Conservation (phyloP, 2,888 invertebrate genomes). For the Oligia latruncula region DNA sequence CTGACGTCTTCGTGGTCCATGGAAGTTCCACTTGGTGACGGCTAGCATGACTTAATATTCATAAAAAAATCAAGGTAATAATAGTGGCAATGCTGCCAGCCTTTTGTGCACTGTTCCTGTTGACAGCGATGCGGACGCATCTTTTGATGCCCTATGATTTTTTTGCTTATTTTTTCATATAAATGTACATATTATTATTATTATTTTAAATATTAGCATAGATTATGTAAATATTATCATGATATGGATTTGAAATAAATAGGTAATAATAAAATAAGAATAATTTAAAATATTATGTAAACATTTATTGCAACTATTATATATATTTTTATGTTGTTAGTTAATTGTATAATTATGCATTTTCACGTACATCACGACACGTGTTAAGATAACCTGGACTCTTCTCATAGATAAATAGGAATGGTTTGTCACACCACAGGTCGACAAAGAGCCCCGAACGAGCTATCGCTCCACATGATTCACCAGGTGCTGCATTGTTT, state of each 20-base stretch:
- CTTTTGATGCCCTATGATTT: too few relatives aligned
- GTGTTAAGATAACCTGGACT: background rate
- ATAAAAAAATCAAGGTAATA: background rate
- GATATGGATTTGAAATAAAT: too few relatives aligned
- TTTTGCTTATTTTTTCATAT: too few relatives aligned
- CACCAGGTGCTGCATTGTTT: background rate
- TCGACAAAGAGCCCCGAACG: background rate
- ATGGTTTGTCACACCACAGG: constrained; percentile 9
- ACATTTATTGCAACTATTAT: background rate
- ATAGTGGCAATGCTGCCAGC: too few relatives aligned
- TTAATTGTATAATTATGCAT: background rate
- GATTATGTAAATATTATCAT: too few relatives aligned
- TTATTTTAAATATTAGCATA: too few relatives aligned
- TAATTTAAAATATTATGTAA: background rate
- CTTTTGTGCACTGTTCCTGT: too few relatives aligned
- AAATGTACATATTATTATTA: too few relatives aligned
- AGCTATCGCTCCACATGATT: constrained; percentile 12
- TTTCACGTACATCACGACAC: background rate
- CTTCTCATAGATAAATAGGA: constrained; percentile 25
- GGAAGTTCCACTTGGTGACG: background rate
- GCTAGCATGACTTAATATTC: background rate
- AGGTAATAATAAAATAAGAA: background rate
- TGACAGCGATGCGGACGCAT: too few relatives aligned
- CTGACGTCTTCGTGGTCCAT: background rate
- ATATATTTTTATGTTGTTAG: background rate